Conservation (phyloP, 2,113 vertebrate genomes). For the Terrapene triunguis region DNA sequence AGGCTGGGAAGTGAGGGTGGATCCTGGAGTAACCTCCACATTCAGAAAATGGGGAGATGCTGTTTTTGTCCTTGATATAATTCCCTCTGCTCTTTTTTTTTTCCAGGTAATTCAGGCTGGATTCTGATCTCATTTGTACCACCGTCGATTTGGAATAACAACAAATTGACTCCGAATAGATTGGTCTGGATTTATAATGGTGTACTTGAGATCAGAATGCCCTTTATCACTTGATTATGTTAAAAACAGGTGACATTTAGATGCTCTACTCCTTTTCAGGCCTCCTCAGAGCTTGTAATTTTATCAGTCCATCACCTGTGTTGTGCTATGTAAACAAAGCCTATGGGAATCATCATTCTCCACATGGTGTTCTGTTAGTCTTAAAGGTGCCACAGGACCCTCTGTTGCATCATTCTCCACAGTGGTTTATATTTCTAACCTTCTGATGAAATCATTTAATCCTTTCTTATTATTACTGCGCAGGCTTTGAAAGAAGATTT, state of each 20-base stretch:
- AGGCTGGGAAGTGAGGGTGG: neutral
- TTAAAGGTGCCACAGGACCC: no score
- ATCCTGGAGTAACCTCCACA: neutral
- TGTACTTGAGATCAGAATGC: neutral
- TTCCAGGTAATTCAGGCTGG: neutral
- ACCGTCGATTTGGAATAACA: neutral
- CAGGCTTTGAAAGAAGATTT: conserved; percentile 99
- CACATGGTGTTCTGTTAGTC: no score
- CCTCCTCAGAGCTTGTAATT: conserved; percentile 51
- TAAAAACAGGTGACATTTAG: neutral
- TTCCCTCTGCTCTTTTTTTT: neutral
- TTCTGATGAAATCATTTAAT: conserved; percentile 64
- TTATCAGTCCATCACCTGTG: conserved; percentile 27
- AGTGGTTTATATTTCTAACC: conserved; percentile 45
- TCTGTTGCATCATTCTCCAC: conserved; percentile 32
- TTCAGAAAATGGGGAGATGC: neutral
- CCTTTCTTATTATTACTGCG: conserved; percentile 78
- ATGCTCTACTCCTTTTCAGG: neutral
- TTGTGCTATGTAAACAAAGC: conserved; percentile 54
- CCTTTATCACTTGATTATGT: neutral
- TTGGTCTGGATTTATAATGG: neutral
- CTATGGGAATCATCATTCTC: conserved; percentile 34
- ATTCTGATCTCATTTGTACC: neutral
- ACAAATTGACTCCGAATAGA: neutral
- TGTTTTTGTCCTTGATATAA: neutral